phyloP scores from a whole-genome alignment of 2,888 invertebrate species.

The Creontiades dilutus region DNA sequence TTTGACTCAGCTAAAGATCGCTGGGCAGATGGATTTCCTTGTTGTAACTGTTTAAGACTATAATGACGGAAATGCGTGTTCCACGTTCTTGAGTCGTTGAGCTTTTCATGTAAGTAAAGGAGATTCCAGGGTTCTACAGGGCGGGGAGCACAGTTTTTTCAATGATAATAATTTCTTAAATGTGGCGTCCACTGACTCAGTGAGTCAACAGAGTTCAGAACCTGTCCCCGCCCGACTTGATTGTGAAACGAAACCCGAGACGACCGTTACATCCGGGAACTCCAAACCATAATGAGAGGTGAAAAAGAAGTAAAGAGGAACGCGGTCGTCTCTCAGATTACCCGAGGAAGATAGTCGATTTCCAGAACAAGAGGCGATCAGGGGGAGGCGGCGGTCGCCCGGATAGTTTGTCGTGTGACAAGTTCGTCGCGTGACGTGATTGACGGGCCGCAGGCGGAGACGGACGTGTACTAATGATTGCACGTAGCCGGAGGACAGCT shows the following conservation, averaged over 20 bases:
- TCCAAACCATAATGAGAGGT: conserved; percentile 20
- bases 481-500: background rate
- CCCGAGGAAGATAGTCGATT: background rate
- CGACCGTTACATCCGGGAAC: conserved; percentile 6
- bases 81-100: too few relatives aligned
- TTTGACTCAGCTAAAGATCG: too few relatives aligned
- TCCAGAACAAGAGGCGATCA: conserved; percentile 19
- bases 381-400: background rate
- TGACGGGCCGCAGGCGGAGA: conserved; percentile 37
- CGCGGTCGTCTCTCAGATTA: background rate
- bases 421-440: conserved; percentile 34
- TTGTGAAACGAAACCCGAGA: background rate
- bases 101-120: too few relatives aligned
- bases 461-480: conserved; percentile 58
- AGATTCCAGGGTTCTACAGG: too few relatives aligned
- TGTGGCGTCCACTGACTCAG: too few relatives aligned
- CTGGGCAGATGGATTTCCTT: too few relatives aligned
- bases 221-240: background rate
- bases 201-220: background rate
- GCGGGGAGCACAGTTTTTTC: too few relatives aligned
- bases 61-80: too few relatives aligned
- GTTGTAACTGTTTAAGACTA: too few relatives aligned
- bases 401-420: conserved; percentile 45
- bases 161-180: too few relatives aligned
- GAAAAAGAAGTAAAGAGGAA: background rate